phyloP scores from a whole-genome alignment of 1,140 invertebrate species.

The Eciton burchellii region DNA sequence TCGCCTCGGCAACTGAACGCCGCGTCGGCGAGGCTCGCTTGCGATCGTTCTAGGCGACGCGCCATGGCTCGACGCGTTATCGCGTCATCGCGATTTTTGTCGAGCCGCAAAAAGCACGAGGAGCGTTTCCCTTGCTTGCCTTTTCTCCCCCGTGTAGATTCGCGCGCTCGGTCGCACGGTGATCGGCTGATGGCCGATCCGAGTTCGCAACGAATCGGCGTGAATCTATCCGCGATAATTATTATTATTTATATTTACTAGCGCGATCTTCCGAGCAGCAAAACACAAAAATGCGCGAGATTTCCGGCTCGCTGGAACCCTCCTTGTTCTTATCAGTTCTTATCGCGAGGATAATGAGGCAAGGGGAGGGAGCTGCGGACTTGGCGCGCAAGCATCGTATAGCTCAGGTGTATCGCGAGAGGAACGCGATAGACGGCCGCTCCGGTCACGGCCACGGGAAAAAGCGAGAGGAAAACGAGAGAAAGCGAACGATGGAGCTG shows the following conservation, averaged over 20 bases:
- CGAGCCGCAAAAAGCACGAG: neutral
- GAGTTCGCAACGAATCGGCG: slow-evolving; percentile 25
- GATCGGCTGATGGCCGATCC: slow-evolving; percentile 14
- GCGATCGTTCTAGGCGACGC: too few species aligned
- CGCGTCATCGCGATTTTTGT: slow-evolving; percentile 41
- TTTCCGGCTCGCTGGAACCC: slow-evolving; percentile 64
- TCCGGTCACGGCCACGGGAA: neutral
- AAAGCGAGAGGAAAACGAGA: neutral
- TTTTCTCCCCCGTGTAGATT: neutral
- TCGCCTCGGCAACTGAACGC: slow-evolving; percentile 24
- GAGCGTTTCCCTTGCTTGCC: neutral
- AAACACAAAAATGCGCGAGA: slow-evolving; percentile 57
- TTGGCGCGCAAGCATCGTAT: slow-evolving; percentile 20
- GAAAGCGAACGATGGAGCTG: neutral
- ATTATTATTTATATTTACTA: slow-evolving; percentile 57
- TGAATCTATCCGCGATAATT: slow-evolving; percentile 28
- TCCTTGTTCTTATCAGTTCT: slow-evolving; percentile 59
- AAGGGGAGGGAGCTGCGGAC: slow-evolving; percentile 14
- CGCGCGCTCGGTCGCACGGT: neutral
- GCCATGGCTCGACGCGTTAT: neutral
- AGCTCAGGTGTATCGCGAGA: slow-evolving; percentile 25
- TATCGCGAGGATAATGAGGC: slow-evolving; percentile 63
- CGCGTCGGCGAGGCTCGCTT: neutral
- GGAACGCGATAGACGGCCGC: neutral
- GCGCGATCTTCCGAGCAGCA: slow-evolving; percentile 44